These are phyloP conservation scores for Siniperca undulata DNA, from an alignment of 2,797 vertebrate species.

Conservation along the genomic window DNA sequence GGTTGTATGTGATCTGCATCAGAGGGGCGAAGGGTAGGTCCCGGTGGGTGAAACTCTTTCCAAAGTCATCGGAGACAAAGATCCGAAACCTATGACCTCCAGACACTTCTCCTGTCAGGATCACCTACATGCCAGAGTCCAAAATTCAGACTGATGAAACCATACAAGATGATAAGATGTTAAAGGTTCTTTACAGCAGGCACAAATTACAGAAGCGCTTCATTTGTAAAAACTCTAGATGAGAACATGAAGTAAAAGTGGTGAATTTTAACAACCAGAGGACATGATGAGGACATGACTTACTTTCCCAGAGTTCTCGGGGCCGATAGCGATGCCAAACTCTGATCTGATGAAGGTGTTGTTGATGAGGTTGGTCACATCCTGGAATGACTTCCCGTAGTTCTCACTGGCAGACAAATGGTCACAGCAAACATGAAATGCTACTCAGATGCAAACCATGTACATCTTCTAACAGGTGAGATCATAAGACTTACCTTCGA, in stretches of 20 bases:
- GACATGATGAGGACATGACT: slow-evolving; percentile 45
- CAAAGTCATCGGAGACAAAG: slow-evolving; percentile 91
- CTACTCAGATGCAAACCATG: slow-evolving; percentile 24
- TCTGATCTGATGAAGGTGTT: slow-evolving; percentile 94
- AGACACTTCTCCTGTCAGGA: slow-evolving; percentile 92
- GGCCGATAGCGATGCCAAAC: slow-evolving; percentile 94
- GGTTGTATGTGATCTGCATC: slow-evolving; percentile 90
- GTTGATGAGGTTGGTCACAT: slow-evolving; percentile 92
- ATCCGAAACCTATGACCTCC: slow-evolving; percentile 86
- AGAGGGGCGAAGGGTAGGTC: slow-evolving; percentile 91
- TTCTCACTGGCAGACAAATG: slow-evolving; percentile 87
- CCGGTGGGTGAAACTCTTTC: slow-evolving; percentile 86
- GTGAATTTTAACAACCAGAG: background rate
- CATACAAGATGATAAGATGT: background rate
- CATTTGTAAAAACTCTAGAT: background rate
- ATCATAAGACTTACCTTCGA: slow-evolving; percentile 86
- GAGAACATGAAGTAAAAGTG: background rate
- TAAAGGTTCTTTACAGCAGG: background rate
- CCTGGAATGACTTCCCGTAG: slow-evolving; percentile 93
- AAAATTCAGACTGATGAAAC: slow-evolving; percentile 26
- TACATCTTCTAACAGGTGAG: background rate
- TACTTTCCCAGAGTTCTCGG: slow-evolving; percentile 94
- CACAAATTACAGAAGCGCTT: background rate
- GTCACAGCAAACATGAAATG: slow-evolving; percentile 38
- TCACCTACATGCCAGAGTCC: slow-evolving; percentile 85